phyloP scores from a whole-genome alignment of 2,797 vertebrate species.

The Amazonetta brasiliensis region DNA sequence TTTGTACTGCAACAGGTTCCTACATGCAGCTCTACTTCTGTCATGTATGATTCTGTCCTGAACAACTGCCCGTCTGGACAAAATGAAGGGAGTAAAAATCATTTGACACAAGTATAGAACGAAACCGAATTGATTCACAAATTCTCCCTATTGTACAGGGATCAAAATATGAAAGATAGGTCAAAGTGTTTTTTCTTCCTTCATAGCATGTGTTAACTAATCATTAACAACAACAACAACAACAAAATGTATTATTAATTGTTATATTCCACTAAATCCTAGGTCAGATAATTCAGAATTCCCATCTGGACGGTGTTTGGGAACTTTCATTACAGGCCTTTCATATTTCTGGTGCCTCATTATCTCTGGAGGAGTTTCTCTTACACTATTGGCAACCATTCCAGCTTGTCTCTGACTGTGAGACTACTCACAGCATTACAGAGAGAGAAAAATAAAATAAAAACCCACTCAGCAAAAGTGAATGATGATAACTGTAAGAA shows the following conservation, averaged over 20 bases:
- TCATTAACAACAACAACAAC: background rate
- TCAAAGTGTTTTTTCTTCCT: background rate
- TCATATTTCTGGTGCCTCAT: background rate
- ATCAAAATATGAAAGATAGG: background rate
- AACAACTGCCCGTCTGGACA: background rate
- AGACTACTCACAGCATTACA: constrained; percentile 15
- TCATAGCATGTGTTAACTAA: background rate
- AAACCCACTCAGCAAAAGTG: background rate
- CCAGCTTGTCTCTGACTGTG: background rate
- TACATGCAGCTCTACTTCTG: background rate
- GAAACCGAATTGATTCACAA: background rate
- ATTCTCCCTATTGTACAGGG: background rate
- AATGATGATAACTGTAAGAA: background rate
- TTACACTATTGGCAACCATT: constrained; percentile 10
- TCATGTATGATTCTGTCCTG: background rate
- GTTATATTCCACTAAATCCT: background rate
- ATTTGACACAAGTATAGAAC: background rate
- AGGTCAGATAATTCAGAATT: constrained; percentile 23
- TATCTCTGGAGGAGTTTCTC: constrained; percentile 35
- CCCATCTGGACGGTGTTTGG: background rate
- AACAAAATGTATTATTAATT: background rate
- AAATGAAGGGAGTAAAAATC: background rate
- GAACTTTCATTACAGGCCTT: background rate
- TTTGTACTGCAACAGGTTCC: background rate
- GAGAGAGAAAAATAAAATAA: constrained; percentile 24